Evolutionary conservation across 2,888 invertebrate genomes (phyloP).

Genomic region (Cataglyphis cursor): DNA sequence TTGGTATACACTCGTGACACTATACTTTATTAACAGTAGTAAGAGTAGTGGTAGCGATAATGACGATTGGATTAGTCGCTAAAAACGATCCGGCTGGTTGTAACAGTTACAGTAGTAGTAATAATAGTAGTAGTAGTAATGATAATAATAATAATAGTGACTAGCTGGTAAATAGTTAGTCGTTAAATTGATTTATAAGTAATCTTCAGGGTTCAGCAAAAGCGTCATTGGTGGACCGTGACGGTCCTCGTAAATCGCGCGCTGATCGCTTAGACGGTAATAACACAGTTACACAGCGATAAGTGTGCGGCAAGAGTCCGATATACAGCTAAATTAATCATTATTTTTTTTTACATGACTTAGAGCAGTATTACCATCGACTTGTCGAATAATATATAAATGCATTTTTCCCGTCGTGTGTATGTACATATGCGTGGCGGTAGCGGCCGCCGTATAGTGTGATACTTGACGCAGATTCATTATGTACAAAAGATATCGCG

Average conservation of each 20-base stretch:
- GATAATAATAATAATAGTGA: slow-evolving; percentile 64
- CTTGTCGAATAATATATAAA: slow-evolving; percentile 70
- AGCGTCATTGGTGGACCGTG: slow-evolving; percentile 62
- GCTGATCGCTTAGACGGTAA: slow-evolving; percentile 70
- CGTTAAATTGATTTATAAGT: slow-evolving; percentile 72
- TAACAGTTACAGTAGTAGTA: slow-evolving; percentile 74
- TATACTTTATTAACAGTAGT: slow-evolving; percentile 75
- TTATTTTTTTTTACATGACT: slow-evolving; percentile 78
- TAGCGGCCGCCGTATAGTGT: slow-evolving; percentile 22
- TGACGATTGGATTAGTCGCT: slow-evolving; percentile 71
- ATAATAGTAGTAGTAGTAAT: slow-evolving; percentile 50
- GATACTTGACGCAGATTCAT: slow-evolving; percentile 65
- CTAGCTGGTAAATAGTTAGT: slow-evolving; percentile 72
- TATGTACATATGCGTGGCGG: slow-evolving; percentile 4
- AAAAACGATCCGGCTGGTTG: slow-evolving; percentile 71
- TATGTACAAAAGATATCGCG: slow-evolving; percentile 77
- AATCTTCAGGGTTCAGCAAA: slow-evolving; percentile 64
- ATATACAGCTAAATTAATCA: slow-evolving; percentile 80
- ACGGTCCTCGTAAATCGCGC: slow-evolving; percentile 48
- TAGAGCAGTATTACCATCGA: slow-evolving; percentile 65
- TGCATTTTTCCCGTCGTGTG: slow-evolving; percentile 49
- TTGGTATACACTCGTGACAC: slow-evolving; percentile 75
- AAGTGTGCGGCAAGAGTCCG: slow-evolving; percentile 76
- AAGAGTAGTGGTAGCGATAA: slow-evolving; percentile 77
- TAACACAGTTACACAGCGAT: slow-evolving; percentile 76